Base-by-base conservation (phyloP, 92 coral and sea anemone genomes). In the Phenganax marumi region DNA sequence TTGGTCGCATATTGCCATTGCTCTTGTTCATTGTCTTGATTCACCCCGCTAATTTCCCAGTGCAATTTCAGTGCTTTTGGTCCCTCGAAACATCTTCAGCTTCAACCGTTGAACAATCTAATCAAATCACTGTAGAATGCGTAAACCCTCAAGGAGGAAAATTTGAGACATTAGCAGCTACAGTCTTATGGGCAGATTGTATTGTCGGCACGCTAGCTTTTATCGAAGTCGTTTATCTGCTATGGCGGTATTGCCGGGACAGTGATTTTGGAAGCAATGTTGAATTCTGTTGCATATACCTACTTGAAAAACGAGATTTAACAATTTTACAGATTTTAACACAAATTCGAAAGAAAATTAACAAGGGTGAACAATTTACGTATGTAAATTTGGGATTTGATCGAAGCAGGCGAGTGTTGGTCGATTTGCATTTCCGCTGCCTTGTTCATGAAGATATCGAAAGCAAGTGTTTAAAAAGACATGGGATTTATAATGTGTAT, bases 401-500 rank as follows among this genome's bases (percentile, higher is more conserved):
- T 12, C 70, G 47, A 12, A 25, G 48, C 8, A 12, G 8, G 2
- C 3, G 33, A 6, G 16, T 23, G 70, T 48, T 64, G 6, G 47
- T 14, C 14, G 70, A 64, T 64, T 64, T 64, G 48, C 4, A 25
- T 1, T 64, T 64, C 46, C 70, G 22, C 47, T 64, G 23, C 33
- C 22, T 64, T 12, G 22, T 26, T 23, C 48, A 64, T 19, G 70
- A 64, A 64, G 70, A 23, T 23, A 64, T 64, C 70, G 70, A 64
- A 19, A 64, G 70, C 0, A 64, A 60, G 14, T 3, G 70, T 7
- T 64, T 26, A 6, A 46, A 25, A 26, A 64, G 48, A n/a, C 70
- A 64, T n/a, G 70, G 33, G 70, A 64, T 64, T 8, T 64, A 64
- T 64, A 64, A 64, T 19, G 70, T 64, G 46, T 12, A 64, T 64